phyloP scores from a whole-genome alignment of 2,797 vertebrate species.

The Todus mexicanus region DNA sequence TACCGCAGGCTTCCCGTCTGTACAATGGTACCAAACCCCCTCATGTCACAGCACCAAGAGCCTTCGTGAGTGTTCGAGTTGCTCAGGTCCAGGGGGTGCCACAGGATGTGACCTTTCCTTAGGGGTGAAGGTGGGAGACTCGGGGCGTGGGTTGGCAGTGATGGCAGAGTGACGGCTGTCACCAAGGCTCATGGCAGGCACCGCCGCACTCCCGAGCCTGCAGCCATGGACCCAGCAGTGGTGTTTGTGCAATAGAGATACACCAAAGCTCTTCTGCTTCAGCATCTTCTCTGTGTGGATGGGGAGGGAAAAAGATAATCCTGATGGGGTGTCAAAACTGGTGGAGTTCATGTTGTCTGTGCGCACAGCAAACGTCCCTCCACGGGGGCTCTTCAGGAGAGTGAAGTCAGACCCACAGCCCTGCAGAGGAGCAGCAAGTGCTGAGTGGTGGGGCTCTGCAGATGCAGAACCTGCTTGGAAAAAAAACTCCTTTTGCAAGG shows the following conservation, averaged over 20 bases:
- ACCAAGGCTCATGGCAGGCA: neutral
- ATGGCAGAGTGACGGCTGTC: neutral
- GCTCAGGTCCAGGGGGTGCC: neutral
- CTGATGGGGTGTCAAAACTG: neutral
- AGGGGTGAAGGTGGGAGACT: neutral
- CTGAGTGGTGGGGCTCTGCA: accelerated
- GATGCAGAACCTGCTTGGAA: neutral
- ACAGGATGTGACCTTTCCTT: neutral
- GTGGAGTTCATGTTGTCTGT: neutral
- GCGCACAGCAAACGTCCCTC: neutral
- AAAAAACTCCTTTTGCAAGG: neutral
- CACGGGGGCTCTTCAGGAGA: neutral
- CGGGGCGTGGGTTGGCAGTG: neutral
- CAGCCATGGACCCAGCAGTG: accelerated
- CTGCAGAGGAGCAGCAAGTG: neutral
- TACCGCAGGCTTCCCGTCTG: neutral
- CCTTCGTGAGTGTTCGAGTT: neutral
- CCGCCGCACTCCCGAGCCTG: accelerated
- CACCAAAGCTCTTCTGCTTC: neutral
- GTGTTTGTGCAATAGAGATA: neutral
- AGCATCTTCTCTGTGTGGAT: neutral
- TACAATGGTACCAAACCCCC: no score
- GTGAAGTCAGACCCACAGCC: neutral
- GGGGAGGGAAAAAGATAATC: neutral
- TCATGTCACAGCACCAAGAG: no score